Percentiles rank a stretch among this genome's conserved stretches.
These are phyloP conservation scores for Bombus confusus DNA, from an alignment of 1,140 invertebrate genomes.

Conservation along the genomic window DNA sequence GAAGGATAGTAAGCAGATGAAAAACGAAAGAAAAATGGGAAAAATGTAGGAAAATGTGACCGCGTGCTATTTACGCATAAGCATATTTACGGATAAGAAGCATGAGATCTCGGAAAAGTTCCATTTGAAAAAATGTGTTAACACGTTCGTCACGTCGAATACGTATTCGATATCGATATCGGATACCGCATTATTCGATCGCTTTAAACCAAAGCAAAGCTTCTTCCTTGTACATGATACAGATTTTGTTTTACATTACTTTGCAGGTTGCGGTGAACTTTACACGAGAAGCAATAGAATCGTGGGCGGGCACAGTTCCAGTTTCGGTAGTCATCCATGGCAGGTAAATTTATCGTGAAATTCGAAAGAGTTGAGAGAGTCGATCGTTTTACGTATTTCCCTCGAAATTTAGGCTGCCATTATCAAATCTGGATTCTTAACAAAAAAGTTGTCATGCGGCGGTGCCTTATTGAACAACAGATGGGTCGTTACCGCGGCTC, in stretches of 20 bases:
- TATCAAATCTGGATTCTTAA: constrained; percentile 94
- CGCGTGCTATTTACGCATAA: neutral
- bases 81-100: neutral
- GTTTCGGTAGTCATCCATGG: constrained; percentile 97
- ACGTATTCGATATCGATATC: neutral
- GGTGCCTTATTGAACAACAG: constrained; percentile 94
- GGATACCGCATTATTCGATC: neutral
- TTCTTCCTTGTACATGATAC: neutral
- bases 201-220: neutral
- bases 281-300: constrained; percentile 94
- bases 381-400: neutral
- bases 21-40: neutral
- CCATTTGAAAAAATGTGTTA: neutral
- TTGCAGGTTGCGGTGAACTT: constrained; percentile 92
- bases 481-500: constrained; percentile 95
- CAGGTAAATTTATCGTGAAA: constrained; percentile 83
- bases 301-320: constrained; percentile 94
- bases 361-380: neutral
- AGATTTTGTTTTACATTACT: constrained; percentile 70
- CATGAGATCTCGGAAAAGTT: neutral
- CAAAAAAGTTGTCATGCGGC: constrained; percentile 95
- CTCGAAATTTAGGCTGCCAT: constrained; percentile 87
- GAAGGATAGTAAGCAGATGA: neutral
- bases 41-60: neutral
- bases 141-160: neutral